Percentiles rank a stretch among this genome's conserved stretches.
Conservation (phyloP, 2,113 vertebrate genomes). For the Lonchura striata region DNA sequence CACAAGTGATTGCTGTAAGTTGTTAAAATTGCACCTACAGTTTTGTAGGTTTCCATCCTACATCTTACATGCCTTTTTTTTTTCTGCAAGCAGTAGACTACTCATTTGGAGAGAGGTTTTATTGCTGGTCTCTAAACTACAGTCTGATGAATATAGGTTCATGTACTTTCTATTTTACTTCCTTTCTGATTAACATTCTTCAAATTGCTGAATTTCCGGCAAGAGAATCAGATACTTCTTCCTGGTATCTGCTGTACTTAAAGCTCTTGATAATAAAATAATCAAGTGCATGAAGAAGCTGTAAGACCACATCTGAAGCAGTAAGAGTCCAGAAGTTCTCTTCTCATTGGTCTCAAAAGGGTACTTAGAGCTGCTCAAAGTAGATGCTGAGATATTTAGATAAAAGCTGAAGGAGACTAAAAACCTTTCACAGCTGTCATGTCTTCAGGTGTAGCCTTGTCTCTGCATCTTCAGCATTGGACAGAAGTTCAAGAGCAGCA, state of each 20-base stretch:
- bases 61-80: background rate
- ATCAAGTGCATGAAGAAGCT: background rate
- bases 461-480: background rate
- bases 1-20: background rate
- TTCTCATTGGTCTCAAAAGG: background rate
- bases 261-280: background rate
- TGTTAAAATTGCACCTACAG: background rate
- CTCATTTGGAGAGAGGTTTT: background rate
- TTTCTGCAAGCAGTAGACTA: background rate
- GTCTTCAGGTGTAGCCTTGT: background rate
- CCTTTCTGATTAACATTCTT: conserved; percentile 4
- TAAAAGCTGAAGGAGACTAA: background rate
- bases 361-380: background rate
- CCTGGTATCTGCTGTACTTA: background rate
- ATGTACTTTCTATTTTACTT: conserved; percentile 15
- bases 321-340: background rate
- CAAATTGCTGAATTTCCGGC: conserved; percentile 4
- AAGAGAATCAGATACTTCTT: background rate
- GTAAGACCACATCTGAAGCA: background rate
- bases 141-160: background rate
- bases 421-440: background rate
- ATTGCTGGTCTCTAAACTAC: background rate
- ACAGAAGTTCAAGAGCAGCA: background rate
- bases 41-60: background rate
- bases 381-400: background rate